Evolutionary conservation across 2,888 invertebrate genomes (phyloP).

Genomic region (Cryptophagus acutangulus): DNA sequence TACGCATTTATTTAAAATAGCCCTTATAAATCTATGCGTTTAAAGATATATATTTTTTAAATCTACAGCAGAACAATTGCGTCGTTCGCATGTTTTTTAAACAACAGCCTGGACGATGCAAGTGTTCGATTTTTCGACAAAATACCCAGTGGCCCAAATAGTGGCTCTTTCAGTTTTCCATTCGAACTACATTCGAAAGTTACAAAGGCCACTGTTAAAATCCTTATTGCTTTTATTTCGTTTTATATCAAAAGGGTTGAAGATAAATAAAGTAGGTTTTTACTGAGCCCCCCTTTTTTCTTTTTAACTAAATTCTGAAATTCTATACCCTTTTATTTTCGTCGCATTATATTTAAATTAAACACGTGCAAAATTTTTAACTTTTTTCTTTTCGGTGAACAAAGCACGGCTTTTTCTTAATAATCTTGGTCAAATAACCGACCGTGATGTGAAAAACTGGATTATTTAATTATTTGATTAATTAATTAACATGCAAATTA

Average conservation of each 20-base stretch:
- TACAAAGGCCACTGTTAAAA: constrained; percentile 3
- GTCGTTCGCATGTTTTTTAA: background rate
- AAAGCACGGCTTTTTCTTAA: no score
- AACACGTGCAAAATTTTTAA: constrained; percentile 30
- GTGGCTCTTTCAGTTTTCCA: background rate
- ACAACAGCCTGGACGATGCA: background rate
- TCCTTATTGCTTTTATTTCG: constrained; percentile 7
- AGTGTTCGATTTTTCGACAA: constrained; percentile 1
- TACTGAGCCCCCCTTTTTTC: constrained; percentile 16
- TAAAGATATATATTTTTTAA: constrained; percentile 6
- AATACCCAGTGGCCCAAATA: no score
- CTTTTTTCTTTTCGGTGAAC: no score
- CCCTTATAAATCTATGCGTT: constrained; percentile 5
- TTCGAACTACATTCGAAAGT: background rate
- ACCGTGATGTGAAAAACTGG: no score
- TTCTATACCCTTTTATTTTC: constrained; percentile 44
- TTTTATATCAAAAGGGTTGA: constrained; percentile 34
- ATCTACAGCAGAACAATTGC: background rate
- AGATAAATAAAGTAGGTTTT: constrained; percentile 37
- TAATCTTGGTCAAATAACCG: no score
- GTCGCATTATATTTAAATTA: constrained; percentile 36
- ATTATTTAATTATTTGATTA: no score
- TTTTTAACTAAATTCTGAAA: constrained; percentile 34
- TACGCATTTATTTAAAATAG: constrained; percentile 5
- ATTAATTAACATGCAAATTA: no score